phyloP scores from a whole-genome alignment of 64 coral and sea anemone genomes.

The Montipora foliosa region DNA sequence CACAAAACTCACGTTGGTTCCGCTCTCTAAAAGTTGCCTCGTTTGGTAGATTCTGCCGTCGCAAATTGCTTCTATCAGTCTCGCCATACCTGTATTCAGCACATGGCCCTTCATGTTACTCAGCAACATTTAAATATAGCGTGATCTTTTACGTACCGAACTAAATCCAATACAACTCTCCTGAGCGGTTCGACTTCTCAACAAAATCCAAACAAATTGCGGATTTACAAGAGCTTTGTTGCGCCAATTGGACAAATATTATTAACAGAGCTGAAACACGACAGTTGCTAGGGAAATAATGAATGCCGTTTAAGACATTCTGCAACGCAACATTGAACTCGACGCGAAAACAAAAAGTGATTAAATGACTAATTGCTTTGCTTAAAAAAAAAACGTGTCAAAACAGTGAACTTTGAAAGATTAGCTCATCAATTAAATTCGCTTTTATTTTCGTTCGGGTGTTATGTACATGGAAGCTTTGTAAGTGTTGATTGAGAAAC shows the following conservation, averaged over 20 bases:
- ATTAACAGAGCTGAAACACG: neutral
- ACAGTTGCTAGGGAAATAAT: slow-evolving; percentile 47
- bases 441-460: neutral
- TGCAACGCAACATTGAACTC: neutral
- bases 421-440: neutral
- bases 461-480: neutral
- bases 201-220: slow-evolving; percentile 9
- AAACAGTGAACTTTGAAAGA: neutral
- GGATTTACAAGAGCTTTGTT: neutral
- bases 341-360: neutral
- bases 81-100: slow-evolving; percentile 15
- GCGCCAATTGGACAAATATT: neutral
- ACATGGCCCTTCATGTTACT: slow-evolving; percentile 42
- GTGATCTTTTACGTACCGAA: neutral
- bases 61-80: slow-evolving; percentile 88
- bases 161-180: neutral
- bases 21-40: slow-evolving; percentile 74
- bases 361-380: neutral
- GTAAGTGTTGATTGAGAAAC: neutral
- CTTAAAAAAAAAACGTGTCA: neutral
- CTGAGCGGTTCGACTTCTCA: no score
- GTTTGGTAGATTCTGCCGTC: slow-evolving; percentile 91
- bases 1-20: slow-evolving; percentile 51
- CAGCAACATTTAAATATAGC: neutral
- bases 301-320: slow-evolving; percentile 8